Evolutionary conservation across 2,797 vertebrate species (phyloP), one percentile per base, ranked within the genome.

Genomic region (Bradypodion ventrale): DNA sequence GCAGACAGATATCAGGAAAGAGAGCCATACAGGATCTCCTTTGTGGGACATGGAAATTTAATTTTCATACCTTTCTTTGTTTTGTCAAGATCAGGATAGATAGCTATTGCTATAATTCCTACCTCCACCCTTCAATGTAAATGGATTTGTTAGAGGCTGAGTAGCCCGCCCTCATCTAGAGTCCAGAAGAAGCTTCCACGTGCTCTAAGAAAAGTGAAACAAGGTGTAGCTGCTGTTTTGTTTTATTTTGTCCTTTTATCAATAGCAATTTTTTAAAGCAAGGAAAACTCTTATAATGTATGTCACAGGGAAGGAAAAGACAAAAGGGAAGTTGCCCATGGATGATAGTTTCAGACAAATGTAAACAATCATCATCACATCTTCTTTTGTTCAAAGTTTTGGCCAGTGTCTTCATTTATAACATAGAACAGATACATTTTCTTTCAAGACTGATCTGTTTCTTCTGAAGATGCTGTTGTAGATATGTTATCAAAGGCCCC

Each of bases 401-500:
- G 78, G 46, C 85, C 63, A 32, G 90, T 81, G 25, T 87, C 65
- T 74, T 8, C 46, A 79, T 56, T 65, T 80, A 59, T 72, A 56
- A 1, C 37, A 10, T 74, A 83, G 76, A 88, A 80, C 76, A 91
- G 91, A 85, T 29, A 0, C 21, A 46, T 49, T 62, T 9, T 75
- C 42, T 44, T 91, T 97, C 94, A 98, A 86, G 96, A 92, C 78
- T 95, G 96, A 89, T 92, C 95, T 52, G 93, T 68, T 93, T 98
- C 97, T 60, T 98, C 97, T 90, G 96, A 95, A 78, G 97, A 94
- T 82, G 94, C 83, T 44, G 96, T 91, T n/a, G 95, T 91, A 4
- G 95, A 91, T 92, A 97, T 89, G 92, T 89, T 96, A 87, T 97
- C 97, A 80, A 97, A 93, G 65, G 95, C 96, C 68, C 97, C 97